These are phyloP conservation scores for Nemotelus pantherinus DNA, from an alignment of 2,888 invertebrate species.

Conservation along the genomic window DNA sequence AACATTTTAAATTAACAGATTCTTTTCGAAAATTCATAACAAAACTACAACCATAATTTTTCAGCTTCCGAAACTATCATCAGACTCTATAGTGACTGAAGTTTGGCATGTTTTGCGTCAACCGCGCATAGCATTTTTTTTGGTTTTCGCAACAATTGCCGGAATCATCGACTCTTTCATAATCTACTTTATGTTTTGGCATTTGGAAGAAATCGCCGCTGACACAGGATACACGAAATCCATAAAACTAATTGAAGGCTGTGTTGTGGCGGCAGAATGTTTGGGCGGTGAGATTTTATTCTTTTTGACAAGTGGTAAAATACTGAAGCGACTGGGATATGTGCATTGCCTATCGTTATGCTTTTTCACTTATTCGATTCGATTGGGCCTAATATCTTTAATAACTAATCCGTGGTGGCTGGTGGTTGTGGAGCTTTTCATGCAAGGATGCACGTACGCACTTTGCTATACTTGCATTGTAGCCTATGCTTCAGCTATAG, in stretches of 20 bases:
- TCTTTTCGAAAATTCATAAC: not conserved
- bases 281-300: slow-evolving; percentile 82
- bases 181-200: slow-evolving; percentile 86
- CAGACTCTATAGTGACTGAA: slow-evolving; percentile 74
- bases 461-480: slow-evolving; percentile 85
- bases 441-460: slow-evolving; percentile 90
- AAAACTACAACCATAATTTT: slow-evolving; percentile 53
- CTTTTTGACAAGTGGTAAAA: slow-evolving; percentile 77
- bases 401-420: slow-evolving; percentile 85
- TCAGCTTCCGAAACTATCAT: slow-evolving; percentile 75
- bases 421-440: slow-evolving; percentile 79
- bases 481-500: slow-evolving; percentile 73
- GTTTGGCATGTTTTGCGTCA: slow-evolving; percentile 71
- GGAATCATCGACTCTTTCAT: slow-evolving; percentile 84
- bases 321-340: slow-evolving; percentile 82
- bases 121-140: slow-evolving; percentile 74
- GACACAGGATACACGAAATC: slow-evolving; percentile 70
- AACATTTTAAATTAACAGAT: not conserved
- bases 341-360: slow-evolving; percentile 81
- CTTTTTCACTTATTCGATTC: slow-evolving; percentile 78
- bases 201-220: slow-evolving; percentile 79
- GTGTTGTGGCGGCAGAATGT: slow-evolving; percentile 81
- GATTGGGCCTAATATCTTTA: slow-evolving; percentile 79
- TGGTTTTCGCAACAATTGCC: slow-evolving; percentile 77
- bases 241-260: slow-evolving; percentile 82